Conservation (phyloP, 2,113 vertebrate species). For the Perca fluviatilis region DNA sequence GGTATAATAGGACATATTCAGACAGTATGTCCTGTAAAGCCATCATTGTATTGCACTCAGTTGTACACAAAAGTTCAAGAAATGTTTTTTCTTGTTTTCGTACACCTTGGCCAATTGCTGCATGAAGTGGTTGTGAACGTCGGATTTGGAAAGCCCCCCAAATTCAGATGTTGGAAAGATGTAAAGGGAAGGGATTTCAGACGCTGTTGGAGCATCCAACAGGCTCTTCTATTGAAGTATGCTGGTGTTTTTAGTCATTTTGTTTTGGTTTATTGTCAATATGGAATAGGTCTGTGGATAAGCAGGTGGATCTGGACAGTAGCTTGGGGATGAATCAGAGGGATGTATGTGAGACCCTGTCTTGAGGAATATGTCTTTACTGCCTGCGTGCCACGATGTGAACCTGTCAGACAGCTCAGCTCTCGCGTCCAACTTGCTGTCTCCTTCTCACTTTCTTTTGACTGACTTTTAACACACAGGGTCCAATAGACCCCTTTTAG, state of each 20-base stretch:
- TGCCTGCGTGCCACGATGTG: neutral
- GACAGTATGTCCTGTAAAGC: neutral
- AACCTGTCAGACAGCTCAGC: constrained; percentile 3
- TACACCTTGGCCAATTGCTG: neutral
- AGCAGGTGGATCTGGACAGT: neutral
- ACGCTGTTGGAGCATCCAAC: neutral
- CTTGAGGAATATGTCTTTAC: neutral
- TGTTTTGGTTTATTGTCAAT: neutral
- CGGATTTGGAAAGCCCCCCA: too few species aligned
- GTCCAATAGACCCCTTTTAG: neutral
- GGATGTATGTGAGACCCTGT: neutral
- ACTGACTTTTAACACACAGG: neutral
- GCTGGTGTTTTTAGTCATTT: neutral
- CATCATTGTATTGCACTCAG: neutral
- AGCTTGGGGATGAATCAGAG: constrained; percentile 2
- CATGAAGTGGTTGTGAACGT: neutral
- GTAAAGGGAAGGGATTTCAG: neutral
- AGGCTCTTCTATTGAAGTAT: neutral
- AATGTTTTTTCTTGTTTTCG: neutral
- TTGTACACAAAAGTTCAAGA: neutral
- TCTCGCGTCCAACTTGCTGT: neutral
- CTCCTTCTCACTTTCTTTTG: neutral
- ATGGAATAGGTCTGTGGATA: neutral
- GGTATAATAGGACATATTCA: neutral
- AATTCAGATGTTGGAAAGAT: neutral